These are phyloP conservation scores for Antitype chi DNA, from an alignment of 2,888 invertebrate genomes.

Conservation along the genomic window DNA sequence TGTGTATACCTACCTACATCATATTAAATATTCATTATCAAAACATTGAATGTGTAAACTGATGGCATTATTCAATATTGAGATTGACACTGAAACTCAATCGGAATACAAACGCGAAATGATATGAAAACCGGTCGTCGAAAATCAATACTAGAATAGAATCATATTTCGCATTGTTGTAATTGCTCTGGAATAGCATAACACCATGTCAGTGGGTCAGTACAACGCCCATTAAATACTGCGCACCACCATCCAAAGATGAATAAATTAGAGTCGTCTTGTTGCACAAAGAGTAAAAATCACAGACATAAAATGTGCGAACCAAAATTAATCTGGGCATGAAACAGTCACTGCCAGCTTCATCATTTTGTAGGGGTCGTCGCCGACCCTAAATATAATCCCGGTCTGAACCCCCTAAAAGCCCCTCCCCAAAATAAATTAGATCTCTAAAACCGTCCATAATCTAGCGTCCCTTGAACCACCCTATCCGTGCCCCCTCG, in stretches of 20 bases:
- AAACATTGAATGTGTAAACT: background rate
- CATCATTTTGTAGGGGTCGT: slow-evolving; percentile 62
- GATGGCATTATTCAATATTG: too few species aligned
- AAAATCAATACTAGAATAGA: slow-evolving; percentile 4
- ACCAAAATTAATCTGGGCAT: slow-evolving; percentile 42
- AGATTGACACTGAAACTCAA: background rate
- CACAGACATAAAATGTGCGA: slow-evolving; percentile 1
- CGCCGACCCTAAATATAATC: slow-evolving; percentile 67
- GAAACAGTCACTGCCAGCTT: slow-evolving; percentile 35
- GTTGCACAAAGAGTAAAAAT: slow-evolving; percentile 26
- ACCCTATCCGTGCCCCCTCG: slow-evolving; percentile 76
- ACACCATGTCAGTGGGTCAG: background rate
- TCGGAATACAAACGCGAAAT: background rate
- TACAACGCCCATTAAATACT: slow-evolving; percentile 29
- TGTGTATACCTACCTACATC: background rate
- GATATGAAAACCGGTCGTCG: background rate
- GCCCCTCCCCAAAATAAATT: slow-evolving; percentile 83
- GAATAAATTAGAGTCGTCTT: slow-evolving; percentile 27
- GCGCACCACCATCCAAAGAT: slow-evolving; percentile 27
- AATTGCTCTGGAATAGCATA: background rate
- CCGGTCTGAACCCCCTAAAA: slow-evolving; percentile 66
- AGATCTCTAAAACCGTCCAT: slow-evolving; percentile 79
- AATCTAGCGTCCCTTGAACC: slow-evolving; percentile 72
- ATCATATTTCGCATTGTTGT: background rate
- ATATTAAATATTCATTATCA: background rate